Conservation (phyloP, 1,140 invertebrate species). For the Neodiprion pinetum region DNA sequence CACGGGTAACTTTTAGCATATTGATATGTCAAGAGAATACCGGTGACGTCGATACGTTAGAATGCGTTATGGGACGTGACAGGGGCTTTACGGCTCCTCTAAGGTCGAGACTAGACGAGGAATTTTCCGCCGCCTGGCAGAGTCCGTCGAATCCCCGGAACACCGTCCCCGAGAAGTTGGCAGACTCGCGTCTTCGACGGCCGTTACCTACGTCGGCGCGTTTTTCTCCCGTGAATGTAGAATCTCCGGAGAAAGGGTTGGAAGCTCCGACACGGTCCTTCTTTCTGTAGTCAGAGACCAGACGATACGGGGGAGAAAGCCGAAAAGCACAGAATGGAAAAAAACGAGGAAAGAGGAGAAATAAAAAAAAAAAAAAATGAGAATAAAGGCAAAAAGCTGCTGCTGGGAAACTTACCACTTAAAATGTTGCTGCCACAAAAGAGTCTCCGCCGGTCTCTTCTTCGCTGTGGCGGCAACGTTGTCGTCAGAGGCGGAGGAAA, state of each 20-base stretch:
- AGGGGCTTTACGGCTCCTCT: slow-evolving; percentile 23
- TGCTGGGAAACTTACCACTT: slow-evolving; percentile 53
- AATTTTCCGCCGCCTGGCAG: too few species aligned
- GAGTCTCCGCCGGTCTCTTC: background rate
- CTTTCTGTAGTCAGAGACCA: background rate
- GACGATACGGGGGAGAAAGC: background rate
- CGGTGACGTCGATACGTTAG: slow-evolving; percentile 44
- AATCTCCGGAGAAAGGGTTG: background rate
- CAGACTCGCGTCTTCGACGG: slow-evolving; percentile 8
- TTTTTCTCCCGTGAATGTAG: slow-evolving; percentile 29
- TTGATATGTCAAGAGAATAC: slow-evolving; percentile 35
- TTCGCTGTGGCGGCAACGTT: background rate
- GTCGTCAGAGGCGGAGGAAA: slow-evolving; percentile 25
- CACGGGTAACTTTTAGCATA: slow-evolving; percentile 41
- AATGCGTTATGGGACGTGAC: slow-evolving; percentile 46
- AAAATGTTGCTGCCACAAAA: slow-evolving; percentile 40
- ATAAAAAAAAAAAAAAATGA: background rate
- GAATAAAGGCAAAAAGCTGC: slow-evolving; percentile 27
- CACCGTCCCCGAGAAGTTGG: background rate
- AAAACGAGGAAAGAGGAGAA: background rate
- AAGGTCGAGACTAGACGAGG: slow-evolving; percentile 11
- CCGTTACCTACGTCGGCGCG: slow-evolving; percentile 38
- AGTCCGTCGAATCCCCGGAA: too few species aligned
- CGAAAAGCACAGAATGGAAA: background rate
- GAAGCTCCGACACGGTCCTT: background rate